These are phyloP conservation scores for Tetragnatha montana DNA, from an alignment of 2,888 invertebrate genomes.

Conservation along the genomic window DNA sequence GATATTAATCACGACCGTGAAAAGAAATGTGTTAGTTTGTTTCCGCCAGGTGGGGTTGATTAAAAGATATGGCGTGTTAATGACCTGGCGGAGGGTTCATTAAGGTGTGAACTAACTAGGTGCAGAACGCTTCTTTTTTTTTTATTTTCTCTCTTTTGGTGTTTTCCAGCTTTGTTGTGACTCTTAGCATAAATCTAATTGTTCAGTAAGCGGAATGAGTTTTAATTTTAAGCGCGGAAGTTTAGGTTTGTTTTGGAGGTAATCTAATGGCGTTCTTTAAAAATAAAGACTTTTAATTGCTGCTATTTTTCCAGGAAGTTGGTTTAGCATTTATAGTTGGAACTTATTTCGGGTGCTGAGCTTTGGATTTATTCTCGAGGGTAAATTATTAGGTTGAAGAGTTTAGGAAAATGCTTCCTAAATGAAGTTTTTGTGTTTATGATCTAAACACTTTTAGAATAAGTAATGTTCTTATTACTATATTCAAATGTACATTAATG, in stretches of 20 bases:
- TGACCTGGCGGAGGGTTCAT: conserved; percentile 37
- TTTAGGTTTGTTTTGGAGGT: background rate
- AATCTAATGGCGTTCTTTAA: background rate
- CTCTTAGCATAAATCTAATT: background rate
- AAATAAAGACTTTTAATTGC: background rate
- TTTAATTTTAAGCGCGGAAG: background rate
- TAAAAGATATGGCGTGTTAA: conserved; percentile 47
- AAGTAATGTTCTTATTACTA: too few relatives aligned
- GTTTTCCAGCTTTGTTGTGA: background rate
- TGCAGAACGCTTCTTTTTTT: background rate
- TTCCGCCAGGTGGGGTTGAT: conserved; percentile 18
- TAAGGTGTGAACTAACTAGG: conserved; percentile 23
- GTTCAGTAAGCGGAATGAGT: background rate
- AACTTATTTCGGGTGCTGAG: too few relatives aligned
- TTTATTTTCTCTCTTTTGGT: background rate
- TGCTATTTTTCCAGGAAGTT: background rate
- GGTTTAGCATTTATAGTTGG: background rate
- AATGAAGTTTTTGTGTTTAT: too few relatives aligned
- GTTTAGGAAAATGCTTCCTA: too few relatives aligned
- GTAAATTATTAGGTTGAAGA: too few relatives aligned
- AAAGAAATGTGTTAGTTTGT: conserved; percentile 43
- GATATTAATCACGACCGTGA: conserved; percentile 52
- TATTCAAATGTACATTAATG: too few relatives aligned
- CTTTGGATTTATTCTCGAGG: too few relatives aligned
- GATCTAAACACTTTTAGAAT: too few relatives aligned